phyloP scores from a whole-genome alignment of 2,113 vertebrate species.

The Neolamprologus kungweensis region DNA sequence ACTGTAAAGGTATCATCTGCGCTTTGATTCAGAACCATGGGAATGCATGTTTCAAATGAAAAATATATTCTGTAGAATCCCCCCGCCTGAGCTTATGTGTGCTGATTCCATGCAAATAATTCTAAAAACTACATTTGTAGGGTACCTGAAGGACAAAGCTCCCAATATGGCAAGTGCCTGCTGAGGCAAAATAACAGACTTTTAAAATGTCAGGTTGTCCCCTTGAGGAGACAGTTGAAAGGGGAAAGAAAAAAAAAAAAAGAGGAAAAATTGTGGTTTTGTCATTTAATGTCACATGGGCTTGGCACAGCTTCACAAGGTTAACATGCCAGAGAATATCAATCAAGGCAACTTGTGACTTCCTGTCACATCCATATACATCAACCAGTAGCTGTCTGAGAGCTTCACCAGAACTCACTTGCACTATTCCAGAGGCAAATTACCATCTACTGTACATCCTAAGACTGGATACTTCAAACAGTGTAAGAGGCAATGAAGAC shows the following conservation, averaged over 20 bases:
- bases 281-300: constrained; percentile 51
- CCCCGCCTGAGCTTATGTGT: not conserved
- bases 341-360: constrained; percentile 46
- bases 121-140: not conserved
- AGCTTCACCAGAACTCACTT: not conserved
- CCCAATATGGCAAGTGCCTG: constrained; percentile 27
- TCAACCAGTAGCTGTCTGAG: constrained; percentile 22
- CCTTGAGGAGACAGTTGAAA: constrained; percentile 42
- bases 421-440: constrained; percentile 20
- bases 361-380: constrained; percentile 45
- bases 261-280: constrained; percentile 27
- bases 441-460: constrained; percentile 4
- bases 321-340: constrained; percentile 57
- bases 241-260: not conserved
- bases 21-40: not conserved
- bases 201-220: constrained; percentile 57
- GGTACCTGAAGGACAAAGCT: constrained; percentile 43
- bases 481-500: not conserved
- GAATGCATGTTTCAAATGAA: constrained; percentile 1
- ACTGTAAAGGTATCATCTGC: not conserved
- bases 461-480: constrained; percentile 26
- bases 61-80: not conserved
- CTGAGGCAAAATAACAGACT: constrained; percentile 59
- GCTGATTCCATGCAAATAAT: constrained; percentile 9
- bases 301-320: constrained; percentile 46